phyloP scores from a whole-genome alignment of 2,888 invertebrate genomes.

The Sepiola atlantica region DNA sequence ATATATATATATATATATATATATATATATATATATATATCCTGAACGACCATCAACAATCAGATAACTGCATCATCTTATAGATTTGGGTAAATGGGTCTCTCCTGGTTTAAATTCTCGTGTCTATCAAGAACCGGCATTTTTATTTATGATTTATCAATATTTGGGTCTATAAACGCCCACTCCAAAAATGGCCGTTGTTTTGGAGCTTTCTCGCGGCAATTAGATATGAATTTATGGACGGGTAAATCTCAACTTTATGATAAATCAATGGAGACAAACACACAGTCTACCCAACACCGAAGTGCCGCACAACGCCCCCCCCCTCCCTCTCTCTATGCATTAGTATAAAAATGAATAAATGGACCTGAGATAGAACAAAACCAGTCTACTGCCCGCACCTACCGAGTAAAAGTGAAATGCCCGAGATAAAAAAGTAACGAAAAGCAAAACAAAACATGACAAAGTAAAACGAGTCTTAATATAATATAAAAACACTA shows the following conservation, averaged over 20 bases:
- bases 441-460: too few relatives aligned
- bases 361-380: too few relatives aligned
- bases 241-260: slow-evolving; percentile 4
- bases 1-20: neutral
- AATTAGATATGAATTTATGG: slow-evolving; percentile 21
- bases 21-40: neutral
- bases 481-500: too few relatives aligned
- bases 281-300: too few relatives aligned
- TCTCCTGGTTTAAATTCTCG: neutral
- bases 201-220: neutral
- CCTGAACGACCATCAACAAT: neutral
- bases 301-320: too few relatives aligned
- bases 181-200: neutral
- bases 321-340: neutral
- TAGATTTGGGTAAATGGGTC: neutral
- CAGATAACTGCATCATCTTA: neutral
- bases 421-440: too few relatives aligned
- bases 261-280: neutral
- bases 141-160: neutral
- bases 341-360: too few relatives aligned
- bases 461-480: too few relatives aligned
- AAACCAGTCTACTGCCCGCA: too few relatives aligned
- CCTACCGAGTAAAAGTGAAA: too few relatives aligned
- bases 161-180: neutral
- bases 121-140: neutral